Conservation (phyloP, 2,113 vertebrate genomes). For the Rostratula benghalensis region DNA sequence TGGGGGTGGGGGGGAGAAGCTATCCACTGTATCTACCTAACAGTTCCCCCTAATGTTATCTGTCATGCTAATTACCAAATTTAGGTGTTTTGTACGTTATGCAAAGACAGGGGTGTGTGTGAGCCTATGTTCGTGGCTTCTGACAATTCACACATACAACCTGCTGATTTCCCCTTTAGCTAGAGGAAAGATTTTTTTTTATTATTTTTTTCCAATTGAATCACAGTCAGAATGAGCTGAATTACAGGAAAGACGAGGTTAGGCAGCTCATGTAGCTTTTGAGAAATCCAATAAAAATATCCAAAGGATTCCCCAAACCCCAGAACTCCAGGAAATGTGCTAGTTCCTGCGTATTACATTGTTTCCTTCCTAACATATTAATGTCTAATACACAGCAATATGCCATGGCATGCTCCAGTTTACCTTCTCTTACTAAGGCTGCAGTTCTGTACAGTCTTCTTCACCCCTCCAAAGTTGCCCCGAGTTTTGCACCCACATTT, state of each 20-base stretch:
- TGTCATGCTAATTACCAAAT: constrained; percentile 31
- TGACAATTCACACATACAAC: neutral
- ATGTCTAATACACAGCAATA: neutral
- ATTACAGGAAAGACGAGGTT: constrained; percentile 55
- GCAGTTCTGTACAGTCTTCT: neutral
- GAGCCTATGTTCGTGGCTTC: neutral
- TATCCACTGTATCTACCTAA: neutral
- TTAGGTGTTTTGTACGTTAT: neutral
- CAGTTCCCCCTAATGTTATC: neutral
- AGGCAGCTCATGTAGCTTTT: constrained; percentile 50
- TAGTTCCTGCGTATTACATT: constrained; percentile 56
- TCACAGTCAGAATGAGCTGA: constrained; percentile 49
- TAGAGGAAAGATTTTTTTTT: neutral
- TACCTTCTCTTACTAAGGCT: neutral
- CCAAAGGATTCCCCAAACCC: constrained; percentile 59
- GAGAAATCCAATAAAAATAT: constrained; percentile 64
- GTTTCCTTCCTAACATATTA: constrained; percentile 56
- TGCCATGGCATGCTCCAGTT: neutral
- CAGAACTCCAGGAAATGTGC: constrained; percentile 52
- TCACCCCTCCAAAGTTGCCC: rapidly evolving
- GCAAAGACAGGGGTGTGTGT: neutral
- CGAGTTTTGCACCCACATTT: neutral
- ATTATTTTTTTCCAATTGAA: neutral
- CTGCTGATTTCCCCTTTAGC: neutral
- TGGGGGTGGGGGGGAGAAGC: too few species aligned